These are phyloP conservation scores for Drepanosiphum platanoidis DNA, from an alignment of 2,888 invertebrate species.

Conservation along the genomic window DNA sequence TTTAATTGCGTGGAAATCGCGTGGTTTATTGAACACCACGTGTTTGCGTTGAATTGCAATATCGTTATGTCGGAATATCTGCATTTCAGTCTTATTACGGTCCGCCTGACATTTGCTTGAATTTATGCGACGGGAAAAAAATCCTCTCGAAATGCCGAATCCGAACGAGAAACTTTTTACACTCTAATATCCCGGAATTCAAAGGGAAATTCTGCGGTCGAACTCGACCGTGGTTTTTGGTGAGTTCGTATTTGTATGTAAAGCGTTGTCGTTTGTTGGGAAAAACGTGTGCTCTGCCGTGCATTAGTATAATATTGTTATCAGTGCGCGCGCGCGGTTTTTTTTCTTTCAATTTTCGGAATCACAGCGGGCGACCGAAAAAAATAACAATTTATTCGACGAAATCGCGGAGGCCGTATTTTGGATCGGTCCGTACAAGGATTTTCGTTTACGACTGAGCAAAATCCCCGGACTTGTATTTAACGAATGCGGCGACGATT, in stretches of 20 bases:
- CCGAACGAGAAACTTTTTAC: conserved; percentile 43
- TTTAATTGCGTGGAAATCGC: too few relatives aligned
- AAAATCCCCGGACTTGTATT: background rate
- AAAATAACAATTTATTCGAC: conserved; percentile 41
- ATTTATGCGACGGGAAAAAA: conserved; percentile 25
- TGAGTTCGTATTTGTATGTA: too few relatives aligned
- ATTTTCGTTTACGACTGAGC: background rate
- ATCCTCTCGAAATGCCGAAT: conserved; percentile 45
- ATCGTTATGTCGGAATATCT: too few relatives aligned
- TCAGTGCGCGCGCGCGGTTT: too few relatives aligned
- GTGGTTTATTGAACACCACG: too few relatives aligned
- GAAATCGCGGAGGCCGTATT: conserved; percentile 39
- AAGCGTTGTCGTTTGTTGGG: too few relatives aligned
- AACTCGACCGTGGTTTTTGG: conserved; percentile 47
- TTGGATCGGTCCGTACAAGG: conserved; percentile 51
- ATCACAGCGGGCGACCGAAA: conserved; percentile 12
- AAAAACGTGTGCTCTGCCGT: too few relatives aligned
- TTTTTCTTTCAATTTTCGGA: background rate
- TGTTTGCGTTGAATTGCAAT: too few relatives aligned
- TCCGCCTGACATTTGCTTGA: conserved; percentile 42
- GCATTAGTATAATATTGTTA: too few relatives aligned
- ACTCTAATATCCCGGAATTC: conserved; percentile 26
- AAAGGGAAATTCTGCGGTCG: conserved; percentile 45
- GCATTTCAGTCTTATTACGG: conserved; percentile 20
- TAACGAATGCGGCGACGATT: background rate